Evolutionary conservation across 2,797 vertebrate genomes (phyloP).

Genomic region (Rhodeus uyekii): DNA sequence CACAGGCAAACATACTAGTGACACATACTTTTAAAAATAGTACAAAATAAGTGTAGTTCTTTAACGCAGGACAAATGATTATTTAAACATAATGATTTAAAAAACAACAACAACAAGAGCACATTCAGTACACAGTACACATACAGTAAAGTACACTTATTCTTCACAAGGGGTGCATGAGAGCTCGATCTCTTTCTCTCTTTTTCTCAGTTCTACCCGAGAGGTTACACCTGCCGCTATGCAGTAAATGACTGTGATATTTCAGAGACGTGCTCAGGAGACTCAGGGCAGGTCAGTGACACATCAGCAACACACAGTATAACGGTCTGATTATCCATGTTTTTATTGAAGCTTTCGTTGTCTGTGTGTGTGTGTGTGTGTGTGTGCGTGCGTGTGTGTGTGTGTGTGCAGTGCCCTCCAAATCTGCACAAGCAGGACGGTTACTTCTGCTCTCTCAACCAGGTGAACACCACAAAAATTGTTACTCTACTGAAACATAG

Average conservation of each 20-base stretch:
- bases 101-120: neutral
- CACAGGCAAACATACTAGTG: too few relatives aligned
- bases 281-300: conserved; percentile 90
- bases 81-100: neutral
- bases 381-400: neutral
- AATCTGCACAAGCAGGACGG: conserved; percentile 99
- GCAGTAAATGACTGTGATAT: conserved; percentile 97
- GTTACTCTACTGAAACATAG: neutral
- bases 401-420: conserved; percentile 85
- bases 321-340: neutral
- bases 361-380: conserved; percentile 28
- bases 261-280: conserved; percentile 92
- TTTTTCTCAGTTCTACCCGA: conserved; percentile 85
- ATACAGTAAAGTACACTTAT: neutral
- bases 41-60: too few relatives aligned
- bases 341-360: neutral
- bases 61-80: neutral
- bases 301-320: neutral
- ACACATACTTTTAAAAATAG: too few relatives aligned
- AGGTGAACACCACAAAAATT: conserved; percentile 73
- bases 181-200: conserved; percentile 43
- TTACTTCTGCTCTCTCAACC: conserved; percentile 90
- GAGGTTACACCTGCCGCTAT: conserved; percentile 91
- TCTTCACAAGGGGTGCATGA: neutral
- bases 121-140: too few relatives aligned